Evolutionary conservation across 2,888 invertebrate genomes (phyloP).

Genomic region (Parnassius mnemosyne): DNA sequence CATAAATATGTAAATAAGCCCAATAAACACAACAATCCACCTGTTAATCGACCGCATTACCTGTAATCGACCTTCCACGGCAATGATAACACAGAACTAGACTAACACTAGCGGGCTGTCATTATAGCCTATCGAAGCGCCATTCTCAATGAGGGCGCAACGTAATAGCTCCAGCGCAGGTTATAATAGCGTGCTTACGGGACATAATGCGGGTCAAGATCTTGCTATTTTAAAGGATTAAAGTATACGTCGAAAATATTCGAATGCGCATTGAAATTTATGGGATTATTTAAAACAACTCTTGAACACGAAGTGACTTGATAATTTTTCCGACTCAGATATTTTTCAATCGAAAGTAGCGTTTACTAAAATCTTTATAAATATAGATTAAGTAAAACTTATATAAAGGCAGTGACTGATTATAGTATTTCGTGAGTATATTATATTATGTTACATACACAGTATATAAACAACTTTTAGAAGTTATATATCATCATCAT

Average conservation of each 20-base stretch:
- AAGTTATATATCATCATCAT: too few relatives aligned
- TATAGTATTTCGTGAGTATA: too few relatives aligned
- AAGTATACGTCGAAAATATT: neutral
- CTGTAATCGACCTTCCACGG: slow-evolving; percentile 58
- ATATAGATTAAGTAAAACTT: too few relatives aligned
- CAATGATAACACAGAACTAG: slow-evolving; percentile 48
- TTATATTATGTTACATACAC: too few relatives aligned
- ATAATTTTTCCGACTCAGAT: too few relatives aligned
- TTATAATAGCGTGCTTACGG: slow-evolving; percentile 33
- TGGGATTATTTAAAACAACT: neutral
- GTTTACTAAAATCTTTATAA: too few relatives aligned
- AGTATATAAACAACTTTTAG: too few relatives aligned
- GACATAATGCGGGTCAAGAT: slow-evolving; percentile 41
- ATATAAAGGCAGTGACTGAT: too few relatives aligned
- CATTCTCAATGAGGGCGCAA: slow-evolving; percentile 35
- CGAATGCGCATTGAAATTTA: neutral
- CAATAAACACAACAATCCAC: slow-evolving; percentile 34
- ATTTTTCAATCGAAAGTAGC: too few relatives aligned
- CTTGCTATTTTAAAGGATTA: slow-evolving; percentile 20
- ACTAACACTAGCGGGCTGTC: slow-evolving; percentile 41
- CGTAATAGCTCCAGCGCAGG: slow-evolving; percentile 35
- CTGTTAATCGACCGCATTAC: slow-evolving; percentile 59
- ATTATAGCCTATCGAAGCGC: slow-evolving; percentile 42
- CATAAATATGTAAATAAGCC: slow-evolving; percentile 14
- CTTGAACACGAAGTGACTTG: too few relatives aligned